Evolutionary conservation across 1,140 invertebrate species (phyloP).

Genomic region (Amphibalanus amphitrite): DNA sequence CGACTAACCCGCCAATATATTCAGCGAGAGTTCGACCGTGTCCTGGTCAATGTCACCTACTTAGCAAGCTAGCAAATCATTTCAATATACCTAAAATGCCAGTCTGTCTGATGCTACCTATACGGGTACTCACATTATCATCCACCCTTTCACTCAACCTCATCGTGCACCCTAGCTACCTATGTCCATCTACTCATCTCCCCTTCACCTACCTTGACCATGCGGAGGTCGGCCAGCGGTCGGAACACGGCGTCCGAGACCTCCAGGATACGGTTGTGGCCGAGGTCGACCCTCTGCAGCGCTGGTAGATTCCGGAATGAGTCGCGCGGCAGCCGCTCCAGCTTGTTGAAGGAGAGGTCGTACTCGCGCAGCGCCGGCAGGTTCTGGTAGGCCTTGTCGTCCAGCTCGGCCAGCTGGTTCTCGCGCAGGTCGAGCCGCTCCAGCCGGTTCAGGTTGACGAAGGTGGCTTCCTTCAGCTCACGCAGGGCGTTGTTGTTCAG

Average conservation of each 20-base stretch:
- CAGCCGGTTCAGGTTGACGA: background rate
- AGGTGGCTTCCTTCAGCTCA: background rate
- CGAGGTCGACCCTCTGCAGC: background rate
- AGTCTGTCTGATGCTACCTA: too few species aligned
- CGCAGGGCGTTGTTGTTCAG: slow-evolving; percentile 1
- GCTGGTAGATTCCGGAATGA: background rate
- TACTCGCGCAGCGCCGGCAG: background rate
- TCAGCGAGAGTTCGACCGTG: too few species aligned
- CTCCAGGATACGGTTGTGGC: background rate
- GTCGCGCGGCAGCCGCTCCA: background rate
- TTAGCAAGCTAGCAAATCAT: too few species aligned
- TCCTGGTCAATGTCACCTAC: too few species aligned
- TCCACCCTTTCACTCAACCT: too few species aligned
- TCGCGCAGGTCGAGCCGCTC: background rate
- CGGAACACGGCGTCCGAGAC: background rate
- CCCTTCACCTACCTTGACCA: background rate
- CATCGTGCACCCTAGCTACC: too few species aligned
- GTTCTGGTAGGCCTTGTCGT: background rate
- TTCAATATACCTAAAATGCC: too few species aligned
- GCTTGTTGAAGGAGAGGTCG: background rate
- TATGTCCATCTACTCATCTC: too few species aligned
- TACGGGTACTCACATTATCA: too few species aligned
- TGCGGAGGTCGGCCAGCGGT: background rate
- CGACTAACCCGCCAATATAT: too few species aligned
- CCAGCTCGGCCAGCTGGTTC: background rate